Conservation (phyloP, 2,113 vertebrate species). For the Rhinoptilus africanus region DNA sequence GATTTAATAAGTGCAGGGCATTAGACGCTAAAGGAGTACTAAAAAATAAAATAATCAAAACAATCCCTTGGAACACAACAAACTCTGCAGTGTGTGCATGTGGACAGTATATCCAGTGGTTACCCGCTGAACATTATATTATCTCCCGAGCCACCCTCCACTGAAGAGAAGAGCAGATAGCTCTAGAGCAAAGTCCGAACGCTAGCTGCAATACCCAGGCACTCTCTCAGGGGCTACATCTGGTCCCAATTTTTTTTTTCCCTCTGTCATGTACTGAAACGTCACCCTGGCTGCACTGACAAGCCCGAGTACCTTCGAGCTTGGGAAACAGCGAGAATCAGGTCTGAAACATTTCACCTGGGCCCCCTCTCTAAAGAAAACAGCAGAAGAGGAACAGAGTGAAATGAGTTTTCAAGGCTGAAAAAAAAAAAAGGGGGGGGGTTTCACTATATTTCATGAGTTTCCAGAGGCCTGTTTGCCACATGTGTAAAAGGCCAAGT, state of each 20-base stretch:
- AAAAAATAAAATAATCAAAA: not conserved
- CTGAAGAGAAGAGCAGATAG: not conserved
- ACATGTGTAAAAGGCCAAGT: not conserved
- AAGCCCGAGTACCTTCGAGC: not conserved
- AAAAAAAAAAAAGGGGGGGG: no score
- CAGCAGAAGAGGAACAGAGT: not conserved
- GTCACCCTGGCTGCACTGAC: not conserved
- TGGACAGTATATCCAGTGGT: not conserved
- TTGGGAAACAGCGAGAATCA: not conserved
- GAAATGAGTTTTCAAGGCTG: not conserved
- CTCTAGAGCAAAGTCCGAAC: not conserved
- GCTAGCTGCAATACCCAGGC: not conserved
- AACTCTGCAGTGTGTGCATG: not conserved
- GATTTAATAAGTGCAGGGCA: slow-evolving; percentile 52
- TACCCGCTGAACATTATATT: not conserved
- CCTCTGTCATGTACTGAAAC: not conserved
- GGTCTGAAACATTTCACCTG: not conserved
- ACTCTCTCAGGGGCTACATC: not conserved
- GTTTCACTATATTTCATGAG: not conserved
- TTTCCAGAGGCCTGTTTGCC: not conserved
- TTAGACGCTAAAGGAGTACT: not conserved
- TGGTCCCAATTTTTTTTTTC: not conserved
- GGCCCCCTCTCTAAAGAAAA: not conserved
- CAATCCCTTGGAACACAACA: slow-evolving; percentile 4
- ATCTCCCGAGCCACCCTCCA: not conserved